Evolutionary conservation across 1,140 invertebrate species (phyloP).

Genomic region (Drosophila ercepeae): DNA sequence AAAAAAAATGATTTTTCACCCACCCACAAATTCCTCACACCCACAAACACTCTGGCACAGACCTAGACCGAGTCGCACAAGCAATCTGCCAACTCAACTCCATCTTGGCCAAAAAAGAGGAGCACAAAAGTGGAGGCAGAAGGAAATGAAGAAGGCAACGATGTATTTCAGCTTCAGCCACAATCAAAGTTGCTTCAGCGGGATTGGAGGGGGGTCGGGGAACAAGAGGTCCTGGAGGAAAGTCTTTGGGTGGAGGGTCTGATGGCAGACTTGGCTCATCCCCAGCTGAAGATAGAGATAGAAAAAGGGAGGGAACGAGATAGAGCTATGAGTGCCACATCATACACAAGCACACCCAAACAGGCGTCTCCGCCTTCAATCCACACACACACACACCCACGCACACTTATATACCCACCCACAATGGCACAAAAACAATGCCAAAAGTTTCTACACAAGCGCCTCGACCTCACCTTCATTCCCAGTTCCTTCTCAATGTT

Average conservation of each 20-base stretch:
- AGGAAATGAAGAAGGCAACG: constrained; percentile 64
- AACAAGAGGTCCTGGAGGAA: constrained; percentile 19
- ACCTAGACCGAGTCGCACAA: constrained; percentile 36
- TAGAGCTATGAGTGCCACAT: constrained; percentile 34
- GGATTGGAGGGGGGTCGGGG: constrained; percentile 35
- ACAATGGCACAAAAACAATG: constrained; percentile 74
- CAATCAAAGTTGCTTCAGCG: constrained; percentile 74
- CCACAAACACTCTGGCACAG: constrained; percentile 28
- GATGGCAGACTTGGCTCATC: constrained; percentile 72
- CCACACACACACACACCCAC: constrained; percentile 35
- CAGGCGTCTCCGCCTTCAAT: constrained; percentile 18
- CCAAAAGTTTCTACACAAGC: constrained; percentile 74
- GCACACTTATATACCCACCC: constrained; percentile 7
- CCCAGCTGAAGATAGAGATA: constrained; percentile 47
- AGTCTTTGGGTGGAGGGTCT: constrained; percentile 7
- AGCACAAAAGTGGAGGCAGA: constrained; percentile 24
- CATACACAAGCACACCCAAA: constrained; percentile 19
- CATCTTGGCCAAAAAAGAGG: constrained; percentile 75
- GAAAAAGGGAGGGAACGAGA: constrained; percentile 6
- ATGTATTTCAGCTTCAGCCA: constrained; percentile 73
- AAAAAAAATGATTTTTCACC: constrained; percentile 45
- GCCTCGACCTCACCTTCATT: constrained; percentile 67
- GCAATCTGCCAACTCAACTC: constrained; percentile 63
- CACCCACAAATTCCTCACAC: constrained; percentile 11
- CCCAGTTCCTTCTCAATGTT: constrained; percentile 64